Percentiles rank a stretch among this genome's conserved stretches.
These are phyloP conservation scores for Phyto melanocephala DNA, from an alignment of 2,888 invertebrate species.

Conservation along the genomic window DNA sequence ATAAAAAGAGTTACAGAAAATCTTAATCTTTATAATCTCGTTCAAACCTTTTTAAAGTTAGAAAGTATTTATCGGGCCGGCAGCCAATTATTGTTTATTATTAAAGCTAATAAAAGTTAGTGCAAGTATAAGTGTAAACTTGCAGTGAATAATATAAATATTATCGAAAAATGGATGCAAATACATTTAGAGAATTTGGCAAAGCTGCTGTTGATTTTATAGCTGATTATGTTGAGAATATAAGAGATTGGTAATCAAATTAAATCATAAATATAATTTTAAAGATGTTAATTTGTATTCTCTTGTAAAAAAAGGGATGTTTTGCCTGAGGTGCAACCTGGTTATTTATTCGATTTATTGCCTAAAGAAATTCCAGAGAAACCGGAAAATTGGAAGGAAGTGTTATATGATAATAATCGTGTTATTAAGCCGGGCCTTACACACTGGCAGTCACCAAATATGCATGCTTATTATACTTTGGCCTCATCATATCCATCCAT, in stretches of 20 bases:
- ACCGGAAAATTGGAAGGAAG: constrained; percentile 90
- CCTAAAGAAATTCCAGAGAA: constrained; percentile 89
- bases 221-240: constrained; percentile 92
- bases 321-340: constrained; percentile 92
- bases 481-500: constrained; percentile 92
- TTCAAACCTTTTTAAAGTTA: background rate
- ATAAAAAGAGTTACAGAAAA: constrained; percentile 34
- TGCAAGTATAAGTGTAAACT: background rate
- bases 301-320: no score
- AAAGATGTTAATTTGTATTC: no score
- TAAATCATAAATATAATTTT: background rate
- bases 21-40: constrained; percentile 30
- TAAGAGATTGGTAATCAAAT: constrained; percentile 84
- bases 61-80: background rate
- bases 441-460: constrained; percentile 96
- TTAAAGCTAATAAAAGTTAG: no score
- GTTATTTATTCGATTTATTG: constrained; percentile 89
- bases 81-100: no score
- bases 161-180: constrained; percentile 83
- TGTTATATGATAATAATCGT: constrained; percentile 92
- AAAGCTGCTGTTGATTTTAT: constrained; percentile 95
- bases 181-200: constrained; percentile 90
- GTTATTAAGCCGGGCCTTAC: constrained; percentile 95
- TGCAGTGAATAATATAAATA: background rate
- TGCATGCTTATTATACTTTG: constrained; percentile 94